A percentile compares a stretch with the other conserved stretches of the same genome.
phyloP scores from a whole-genome alignment of 2,888 invertebrate genomes.

The Syritta pipiens region DNA sequence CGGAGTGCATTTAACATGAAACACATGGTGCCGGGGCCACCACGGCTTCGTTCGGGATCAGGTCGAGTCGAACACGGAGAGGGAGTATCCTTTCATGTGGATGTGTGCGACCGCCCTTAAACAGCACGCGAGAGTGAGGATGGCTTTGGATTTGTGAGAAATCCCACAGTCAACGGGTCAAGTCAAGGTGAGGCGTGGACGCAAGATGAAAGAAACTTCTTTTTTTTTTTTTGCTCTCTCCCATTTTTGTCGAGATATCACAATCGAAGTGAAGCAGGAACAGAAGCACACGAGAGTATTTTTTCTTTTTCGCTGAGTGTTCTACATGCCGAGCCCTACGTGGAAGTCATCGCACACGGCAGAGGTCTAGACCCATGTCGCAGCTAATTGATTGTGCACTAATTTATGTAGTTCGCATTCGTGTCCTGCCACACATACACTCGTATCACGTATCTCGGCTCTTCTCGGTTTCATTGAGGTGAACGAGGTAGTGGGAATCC shows the following conservation, averaged over 20 bases:
- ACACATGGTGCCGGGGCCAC: constrained; percentile 53
- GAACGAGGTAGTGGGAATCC: constrained; percentile 23
- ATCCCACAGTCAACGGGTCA: constrained; percentile 37
- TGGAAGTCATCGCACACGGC: constrained; percentile 44
- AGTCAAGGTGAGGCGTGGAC: background rate
- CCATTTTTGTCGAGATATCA: background rate
- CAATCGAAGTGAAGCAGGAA: constrained; percentile 23
- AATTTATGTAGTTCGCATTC: constrained; percentile 61
- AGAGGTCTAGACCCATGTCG: constrained; percentile 59
- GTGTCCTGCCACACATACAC: constrained; percentile 43
- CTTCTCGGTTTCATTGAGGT: constrained; percentile 45
- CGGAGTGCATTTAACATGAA: constrained; percentile 53
- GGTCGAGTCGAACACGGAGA: constrained; percentile 5
- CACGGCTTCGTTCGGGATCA: constrained; percentile 3
- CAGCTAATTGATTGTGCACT: constrained; percentile 69
- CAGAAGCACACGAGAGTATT: constrained; percentile 44
- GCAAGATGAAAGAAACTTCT: constrained; percentile 11
- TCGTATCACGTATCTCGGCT: too few species aligned
- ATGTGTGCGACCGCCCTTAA: constrained; percentile 19
- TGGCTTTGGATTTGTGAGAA: constrained; percentile 32
- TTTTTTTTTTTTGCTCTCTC: too few species aligned
- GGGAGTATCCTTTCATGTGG: constrained; percentile 13
- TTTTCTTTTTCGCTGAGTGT: background rate
- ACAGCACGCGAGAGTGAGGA: constrained; percentile 5
- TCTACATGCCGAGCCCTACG: constrained; percentile 15